Conservation (phyloP, 2,888 invertebrate species). For the Ligdia adustata region DNA sequence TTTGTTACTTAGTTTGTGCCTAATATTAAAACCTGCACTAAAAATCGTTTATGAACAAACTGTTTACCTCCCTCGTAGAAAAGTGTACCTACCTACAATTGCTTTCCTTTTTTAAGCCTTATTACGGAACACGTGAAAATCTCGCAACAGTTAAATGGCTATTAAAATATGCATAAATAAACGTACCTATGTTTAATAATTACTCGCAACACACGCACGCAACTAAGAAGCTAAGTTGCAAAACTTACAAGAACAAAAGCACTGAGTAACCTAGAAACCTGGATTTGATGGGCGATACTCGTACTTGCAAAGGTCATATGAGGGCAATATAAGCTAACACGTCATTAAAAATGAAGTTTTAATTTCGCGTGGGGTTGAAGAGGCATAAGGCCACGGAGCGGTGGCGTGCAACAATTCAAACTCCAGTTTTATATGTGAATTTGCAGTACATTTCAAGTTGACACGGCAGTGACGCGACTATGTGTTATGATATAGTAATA, state of each 20-base stretch:
- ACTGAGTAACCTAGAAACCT: slow-evolving; percentile 36
- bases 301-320: slow-evolving; percentile 1
- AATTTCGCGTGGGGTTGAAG: slow-evolving; percentile 54
- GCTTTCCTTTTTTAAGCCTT: neutral
- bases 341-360: slow-evolving; percentile 77
- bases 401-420: neutral
- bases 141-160: slow-evolving; percentile 1
- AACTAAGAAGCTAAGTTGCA: slow-evolving; percentile 9
- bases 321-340: slow-evolving; percentile 60
- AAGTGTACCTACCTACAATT: too few species aligned
- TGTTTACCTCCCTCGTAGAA: too few species aligned
- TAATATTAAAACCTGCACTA: too few species aligned
- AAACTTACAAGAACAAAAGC: slow-evolving; percentile 24
- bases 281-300: slow-evolving; percentile 35
- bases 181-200: too few species aligned
- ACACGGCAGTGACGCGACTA: slow-evolving; percentile 1
- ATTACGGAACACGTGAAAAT: slow-evolving; percentile 5
- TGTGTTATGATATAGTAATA: too few species aligned
- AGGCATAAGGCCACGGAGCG: neutral
- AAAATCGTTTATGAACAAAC: too few species aligned
- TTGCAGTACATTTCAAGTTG: slow-evolving; percentile 3
- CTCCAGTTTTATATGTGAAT: slow-evolving; percentile 2
- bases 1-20: too few species aligned
- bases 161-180: slow-evolving; percentile 6
- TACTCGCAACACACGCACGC: slow-evolving; percentile 1